Conservation (phyloP, 2,888 invertebrate genomes). For the Drosophila recens region DNA sequence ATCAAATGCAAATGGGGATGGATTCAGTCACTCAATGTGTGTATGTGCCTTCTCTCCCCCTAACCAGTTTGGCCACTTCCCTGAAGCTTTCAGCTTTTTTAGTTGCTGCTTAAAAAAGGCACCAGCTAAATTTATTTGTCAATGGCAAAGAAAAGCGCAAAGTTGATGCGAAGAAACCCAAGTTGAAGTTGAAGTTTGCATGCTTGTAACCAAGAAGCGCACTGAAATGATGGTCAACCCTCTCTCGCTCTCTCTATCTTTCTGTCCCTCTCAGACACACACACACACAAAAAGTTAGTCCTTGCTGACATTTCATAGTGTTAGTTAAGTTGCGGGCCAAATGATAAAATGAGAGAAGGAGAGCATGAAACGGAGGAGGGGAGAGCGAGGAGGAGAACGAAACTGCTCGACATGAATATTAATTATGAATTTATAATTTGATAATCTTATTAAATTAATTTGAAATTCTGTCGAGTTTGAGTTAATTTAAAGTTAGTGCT, state of each 20-base stretch:
- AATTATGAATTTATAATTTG: constrained; percentile 80
- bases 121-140: constrained; percentile 69
- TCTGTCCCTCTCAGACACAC: constrained; percentile 2
- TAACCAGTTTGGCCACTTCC: neutral
- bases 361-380: neutral
- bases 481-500: constrained; percentile 75
- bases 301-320: constrained; percentile 29
- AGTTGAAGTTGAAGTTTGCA: constrained; percentile 56
- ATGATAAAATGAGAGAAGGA: neutral
- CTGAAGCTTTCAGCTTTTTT: neutral
- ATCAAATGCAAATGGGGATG: constrained; percentile 64
- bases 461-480: constrained; percentile 75
- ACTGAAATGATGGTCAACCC: constrained; percentile 52
- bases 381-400: constrained; percentile 18
- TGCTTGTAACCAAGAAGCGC: constrained; percentile 62
- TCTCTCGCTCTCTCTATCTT: constrained; percentile 27
- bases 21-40: constrained; percentile 16
- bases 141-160: constrained; percentile 78
- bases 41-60: neutral
- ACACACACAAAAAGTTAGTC: constrained; percentile 56
- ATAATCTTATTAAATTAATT: constrained; percentile 81
- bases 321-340: constrained; percentile 3
- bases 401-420: constrained; percentile 71
- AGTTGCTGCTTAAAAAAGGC: constrained; percentile 20
- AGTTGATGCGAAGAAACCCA: constrained; percentile 37